These are phyloP conservation scores for Nanger granti DNA, from an alignment of 2,113 vertebrate genomes.

Conservation along the genomic window DNA sequence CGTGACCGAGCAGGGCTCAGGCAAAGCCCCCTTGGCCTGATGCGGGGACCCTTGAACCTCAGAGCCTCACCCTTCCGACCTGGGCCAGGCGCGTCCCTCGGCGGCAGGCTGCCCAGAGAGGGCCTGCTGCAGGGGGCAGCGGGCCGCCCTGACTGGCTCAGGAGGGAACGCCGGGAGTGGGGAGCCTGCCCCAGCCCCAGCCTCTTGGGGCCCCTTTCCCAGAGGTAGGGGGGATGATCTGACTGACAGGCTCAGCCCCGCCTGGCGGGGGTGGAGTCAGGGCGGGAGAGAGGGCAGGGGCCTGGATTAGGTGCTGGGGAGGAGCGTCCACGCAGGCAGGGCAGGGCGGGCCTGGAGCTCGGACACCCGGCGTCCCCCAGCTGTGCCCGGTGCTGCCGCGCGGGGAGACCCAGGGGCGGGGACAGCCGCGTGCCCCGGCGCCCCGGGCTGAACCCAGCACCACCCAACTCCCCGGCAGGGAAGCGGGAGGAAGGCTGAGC, in stretches of 20 bases:
- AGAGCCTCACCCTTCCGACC: accelerated
- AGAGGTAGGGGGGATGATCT: neutral
- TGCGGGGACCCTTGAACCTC: neutral
- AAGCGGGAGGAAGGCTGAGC: neutral
- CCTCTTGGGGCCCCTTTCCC: neutral
- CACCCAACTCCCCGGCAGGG: neutral
- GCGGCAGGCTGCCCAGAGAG: neutral
- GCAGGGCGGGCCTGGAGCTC: neutral
- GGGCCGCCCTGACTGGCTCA: neutral
- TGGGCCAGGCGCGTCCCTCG: neutral
- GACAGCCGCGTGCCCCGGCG: accelerated
- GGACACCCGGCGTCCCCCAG: neutral
- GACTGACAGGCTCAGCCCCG: neutral
- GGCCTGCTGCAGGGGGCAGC: neutral
- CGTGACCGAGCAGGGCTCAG: neutral
- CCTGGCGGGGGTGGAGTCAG: neutral
- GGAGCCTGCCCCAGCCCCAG: neutral
- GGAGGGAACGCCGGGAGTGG: neutral
- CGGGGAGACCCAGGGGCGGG: neutral
- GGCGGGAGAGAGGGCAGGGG: neutral
- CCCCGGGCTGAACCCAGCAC: neutral
- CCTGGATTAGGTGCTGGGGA: neutral
- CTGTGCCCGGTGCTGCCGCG: neutral
- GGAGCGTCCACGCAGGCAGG: neutral
- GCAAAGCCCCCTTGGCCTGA: neutral